Conservation (phyloP, 2,113 vertebrate species). For the Perca flavescens region DNA sequence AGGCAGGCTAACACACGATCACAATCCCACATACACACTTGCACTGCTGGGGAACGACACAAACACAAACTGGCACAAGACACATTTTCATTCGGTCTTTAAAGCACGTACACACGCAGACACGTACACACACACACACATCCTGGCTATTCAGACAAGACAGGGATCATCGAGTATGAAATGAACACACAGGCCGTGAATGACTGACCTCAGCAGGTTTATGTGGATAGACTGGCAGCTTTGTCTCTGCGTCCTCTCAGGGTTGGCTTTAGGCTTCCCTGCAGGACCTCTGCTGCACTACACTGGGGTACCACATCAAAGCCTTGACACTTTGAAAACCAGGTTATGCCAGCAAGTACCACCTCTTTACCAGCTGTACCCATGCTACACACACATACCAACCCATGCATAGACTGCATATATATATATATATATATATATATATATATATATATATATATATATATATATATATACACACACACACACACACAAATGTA, state of each 20-base stretch:
- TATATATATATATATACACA: no score
- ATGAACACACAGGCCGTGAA: slow-evolving; percentile 60
- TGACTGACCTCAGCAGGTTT: slow-evolving; percentile 76
- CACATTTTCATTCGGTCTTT: slow-evolving; percentile 73
- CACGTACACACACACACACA: slow-evolving; percentile 1
- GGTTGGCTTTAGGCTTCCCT: slow-evolving; percentile 59
- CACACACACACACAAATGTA: slow-evolving; percentile 38
- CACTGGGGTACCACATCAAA: slow-evolving; percentile 74
- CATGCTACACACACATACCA: slow-evolving; percentile 52
- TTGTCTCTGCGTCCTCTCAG: slow-evolving; percentile 66
- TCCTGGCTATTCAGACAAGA: slow-evolving; percentile 55
- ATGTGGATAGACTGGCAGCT: slow-evolving; percentile 74
- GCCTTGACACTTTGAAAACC: slow-evolving; percentile 76
- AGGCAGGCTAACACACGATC: slow-evolving; percentile 73
- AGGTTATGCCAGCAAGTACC: slow-evolving; percentile 80
- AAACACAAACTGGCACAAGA: slow-evolving; percentile 69
- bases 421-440: background rate
- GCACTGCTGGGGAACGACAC: slow-evolving; percentile 72
- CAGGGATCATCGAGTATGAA: slow-evolving; percentile 55
- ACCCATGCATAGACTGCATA: slow-evolving; percentile 64
- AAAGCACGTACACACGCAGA: slow-evolving; percentile 21
- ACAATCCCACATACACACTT: slow-evolving; percentile 72
- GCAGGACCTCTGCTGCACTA: slow-evolving; percentile 77
- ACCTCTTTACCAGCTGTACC: slow-evolving; percentile 79
- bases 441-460: no score